Evolutionary conservation across 2,888 invertebrate genomes (phyloP).

Genomic region (Galeopsomyia nigrocyanea): DNA sequence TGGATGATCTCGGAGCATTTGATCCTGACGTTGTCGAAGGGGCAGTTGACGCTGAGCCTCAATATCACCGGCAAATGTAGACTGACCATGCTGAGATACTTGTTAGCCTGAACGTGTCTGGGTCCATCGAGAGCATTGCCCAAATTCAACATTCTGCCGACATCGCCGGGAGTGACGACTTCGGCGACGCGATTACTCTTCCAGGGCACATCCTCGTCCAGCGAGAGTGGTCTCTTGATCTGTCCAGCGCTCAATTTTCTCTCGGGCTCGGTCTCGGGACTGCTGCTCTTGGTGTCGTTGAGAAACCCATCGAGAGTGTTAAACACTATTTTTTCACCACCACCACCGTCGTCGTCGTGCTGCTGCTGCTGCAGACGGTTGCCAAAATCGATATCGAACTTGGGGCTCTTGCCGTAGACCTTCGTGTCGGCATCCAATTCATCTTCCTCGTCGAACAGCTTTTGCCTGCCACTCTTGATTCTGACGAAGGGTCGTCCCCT

Average conservation of each 20-base stretch:
- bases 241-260: constrained; percentile 64
- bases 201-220: constrained; percentile 64
- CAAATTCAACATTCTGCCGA: constrained; percentile 67
- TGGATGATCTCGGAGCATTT: constrained; percentile 73
- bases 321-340: constrained; percentile 57
- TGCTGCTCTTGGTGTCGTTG: constrained; percentile 49
- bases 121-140: constrained; percentile 66
- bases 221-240: constrained; percentile 62
- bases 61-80: constrained; percentile 74
- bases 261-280: constrained; percentile 46
- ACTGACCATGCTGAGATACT: constrained; percentile 71
- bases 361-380: constrained; percentile 49
- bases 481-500: constrained; percentile 56
- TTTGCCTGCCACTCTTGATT: constrained; percentile 62
- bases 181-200: constrained; percentile 54
- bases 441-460: constrained; percentile 61
- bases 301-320: constrained; percentile 65
- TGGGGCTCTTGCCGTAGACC: constrained; percentile 66
- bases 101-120: constrained; percentile 67
- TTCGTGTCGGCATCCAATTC: constrained; percentile 63
- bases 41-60: constrained; percentile 73
- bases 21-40: constrained; percentile 74
- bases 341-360: constrained; percentile 50
- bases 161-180: constrained; percentile 64
- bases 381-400: constrained; percentile 64